Evolutionary conservation across 2,113 vertebrate genomes (phyloP), one percentile per base, ranked within the genome.

Genomic region (Ptilorrhoa leucosticta): DNA sequence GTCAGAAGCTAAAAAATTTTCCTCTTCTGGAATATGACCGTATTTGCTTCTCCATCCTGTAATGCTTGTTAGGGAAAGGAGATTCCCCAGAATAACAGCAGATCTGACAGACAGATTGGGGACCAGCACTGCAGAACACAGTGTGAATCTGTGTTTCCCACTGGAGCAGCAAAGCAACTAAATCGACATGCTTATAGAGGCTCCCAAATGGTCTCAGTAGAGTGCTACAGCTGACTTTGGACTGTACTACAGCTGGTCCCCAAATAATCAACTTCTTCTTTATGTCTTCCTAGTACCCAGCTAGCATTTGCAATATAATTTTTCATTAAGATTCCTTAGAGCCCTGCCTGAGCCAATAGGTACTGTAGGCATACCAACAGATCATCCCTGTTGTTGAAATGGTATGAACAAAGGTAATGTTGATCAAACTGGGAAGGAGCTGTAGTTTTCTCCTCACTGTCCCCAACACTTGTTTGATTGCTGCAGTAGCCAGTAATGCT

Each of bases 81-180:
- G 39, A 65, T 91, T 95, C 73, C 54, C 45, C n/a, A n/a, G 68
- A 50, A 72, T 71, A 82, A 75, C 76, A 45, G n/a, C 33, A 80
- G 80, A 60, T 94, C 64, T 86, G 56, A 73, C 9, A 35, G 57
- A 81, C 31, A 93, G 79, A 84, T 18, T 75, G 44, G 81, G 44
- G 26, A 90, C 75, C 33, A 35, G 50, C 82, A 47, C 35, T 81
- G 50, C 87, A 44, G 91, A 94, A 95, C 89, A 95, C 78, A 68
- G 64, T 78, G 80, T 75, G 86, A 94, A 96, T 87, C 77, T 92
- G 51, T 92, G 85, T 93, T 94, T 73, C 84, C 81, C 87, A 31
- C 27, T 68, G 51, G 79, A 96, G 48, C 78, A 88, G 58, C 44
- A 19, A 94, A 82, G 80, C 81, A 93, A 56, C 61, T 86, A 94